Evolutionary conservation across 1,140 invertebrate genomes (phyloP).

Genomic region (Aphelenchoides fujianensis): DNA sequence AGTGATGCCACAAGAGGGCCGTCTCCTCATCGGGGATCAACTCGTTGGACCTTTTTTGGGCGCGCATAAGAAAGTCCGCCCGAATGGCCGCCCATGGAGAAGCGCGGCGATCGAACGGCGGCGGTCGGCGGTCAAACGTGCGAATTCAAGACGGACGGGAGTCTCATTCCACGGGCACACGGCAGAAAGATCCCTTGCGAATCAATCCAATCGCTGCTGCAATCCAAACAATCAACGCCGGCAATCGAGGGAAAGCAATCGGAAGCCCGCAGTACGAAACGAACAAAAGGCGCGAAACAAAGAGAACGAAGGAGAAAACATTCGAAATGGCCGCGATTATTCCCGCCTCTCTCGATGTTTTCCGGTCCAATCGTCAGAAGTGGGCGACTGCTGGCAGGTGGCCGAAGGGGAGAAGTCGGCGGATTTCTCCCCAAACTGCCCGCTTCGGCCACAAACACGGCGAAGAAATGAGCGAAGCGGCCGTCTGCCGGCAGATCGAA

Average conservation of each 20-base stretch:
- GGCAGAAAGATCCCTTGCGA: background rate
- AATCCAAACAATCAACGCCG: background rate
- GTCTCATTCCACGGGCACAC: background rate
- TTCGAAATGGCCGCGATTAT: too few relatives aligned
- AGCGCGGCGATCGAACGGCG: background rate
- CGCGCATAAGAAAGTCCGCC: background rate
- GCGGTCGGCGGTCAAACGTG: background rate
- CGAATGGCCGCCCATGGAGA: background rate
- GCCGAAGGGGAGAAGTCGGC: too few relatives aligned
- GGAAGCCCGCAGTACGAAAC: too few relatives aligned
- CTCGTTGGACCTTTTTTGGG: constrained; percentile 26
- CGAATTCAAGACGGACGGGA: background rate
- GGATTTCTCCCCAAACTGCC: too few relatives aligned
- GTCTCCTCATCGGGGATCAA: constrained; percentile 52
- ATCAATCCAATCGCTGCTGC: background rate
- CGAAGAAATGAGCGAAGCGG: too few relatives aligned
- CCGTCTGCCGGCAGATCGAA: too few relatives aligned
- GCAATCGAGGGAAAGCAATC: background rate
- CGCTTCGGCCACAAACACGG: too few relatives aligned
- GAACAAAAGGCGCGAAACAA: too few relatives aligned
- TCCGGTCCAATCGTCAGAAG: too few relatives aligned
- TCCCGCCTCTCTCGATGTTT: too few relatives aligned
- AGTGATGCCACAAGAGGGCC: constrained; percentile 55
- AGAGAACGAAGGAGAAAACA: too few relatives aligned
- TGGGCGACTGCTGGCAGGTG: too few relatives aligned